Percentiles rank a stretch among this genome's conserved stretches.
Evolutionary conservation across 2,888 invertebrate species (phyloP).

Genomic region (Cosmopolites sordidus): DNA sequence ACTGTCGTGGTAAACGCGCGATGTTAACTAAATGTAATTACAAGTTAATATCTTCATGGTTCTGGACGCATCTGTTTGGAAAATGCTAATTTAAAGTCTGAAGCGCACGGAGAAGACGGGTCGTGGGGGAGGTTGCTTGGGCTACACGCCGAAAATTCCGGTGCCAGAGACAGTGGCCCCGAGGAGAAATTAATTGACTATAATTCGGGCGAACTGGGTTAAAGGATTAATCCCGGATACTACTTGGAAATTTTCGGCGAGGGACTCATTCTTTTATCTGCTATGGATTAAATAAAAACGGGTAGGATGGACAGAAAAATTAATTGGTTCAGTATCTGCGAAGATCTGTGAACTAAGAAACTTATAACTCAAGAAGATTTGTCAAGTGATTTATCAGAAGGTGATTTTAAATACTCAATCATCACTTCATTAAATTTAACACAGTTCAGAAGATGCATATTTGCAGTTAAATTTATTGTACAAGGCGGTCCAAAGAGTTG

Average conservation of each 20-base stretch:
- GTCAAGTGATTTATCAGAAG: too few relatives aligned
- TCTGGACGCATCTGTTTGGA: slow-evolving; percentile 45
- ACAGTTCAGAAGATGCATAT: too few relatives aligned
- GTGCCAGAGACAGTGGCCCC: slow-evolving; percentile 8
- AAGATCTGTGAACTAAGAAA: too few relatives aligned
- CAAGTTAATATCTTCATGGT: slow-evolving; percentile 46
- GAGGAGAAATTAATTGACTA: slow-evolving; percentile 36
- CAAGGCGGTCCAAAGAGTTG: too few relatives aligned
- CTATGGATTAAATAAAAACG: too few relatives aligned
- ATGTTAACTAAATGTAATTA: slow-evolving; percentile 48
- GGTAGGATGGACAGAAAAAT: too few relatives aligned
- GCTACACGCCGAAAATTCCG: neutral
- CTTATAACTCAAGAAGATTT: too few relatives aligned
- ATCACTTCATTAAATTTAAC: too few relatives aligned
- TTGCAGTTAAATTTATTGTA: too few relatives aligned
- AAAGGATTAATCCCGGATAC: slow-evolving; percentile 7
- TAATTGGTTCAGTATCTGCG: too few relatives aligned
- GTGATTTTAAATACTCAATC: too few relatives aligned
- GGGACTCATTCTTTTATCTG: too few relatives aligned
- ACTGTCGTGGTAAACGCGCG: slow-evolving; percentile 39
- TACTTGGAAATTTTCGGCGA: neutral
- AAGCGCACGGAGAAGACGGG: slow-evolving; percentile 15
- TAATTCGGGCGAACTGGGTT: slow-evolving; percentile 23
- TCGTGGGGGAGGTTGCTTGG: neutral
- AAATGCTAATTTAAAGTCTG: slow-evolving; percentile 44